A percentile compares a stretch with the other conserved stretches of the same genome.
Conservation (phyloP, 2,888 invertebrate genomes). For the Drosophila hamatofila region DNA sequence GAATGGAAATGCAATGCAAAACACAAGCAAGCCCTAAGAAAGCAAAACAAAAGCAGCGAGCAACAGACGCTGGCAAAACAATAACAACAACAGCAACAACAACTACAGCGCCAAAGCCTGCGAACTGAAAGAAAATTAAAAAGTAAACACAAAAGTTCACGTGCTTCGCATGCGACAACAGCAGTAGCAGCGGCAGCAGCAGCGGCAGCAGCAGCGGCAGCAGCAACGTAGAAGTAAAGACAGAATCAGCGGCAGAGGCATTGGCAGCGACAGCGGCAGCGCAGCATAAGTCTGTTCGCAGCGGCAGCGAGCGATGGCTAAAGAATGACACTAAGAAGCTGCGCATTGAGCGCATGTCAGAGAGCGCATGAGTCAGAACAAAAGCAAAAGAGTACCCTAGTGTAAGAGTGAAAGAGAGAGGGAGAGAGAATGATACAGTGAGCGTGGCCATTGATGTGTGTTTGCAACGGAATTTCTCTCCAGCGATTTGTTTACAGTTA, state of each 20-base stretch:
- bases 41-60: slow-evolving; percentile 55
- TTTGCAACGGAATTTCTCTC: slow-evolving; percentile 65
- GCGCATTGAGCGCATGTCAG: slow-evolving; percentile 43
- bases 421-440: neutral
- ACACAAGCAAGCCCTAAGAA: slow-evolving; percentile 42
- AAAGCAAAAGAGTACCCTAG: slow-evolving; percentile 15
- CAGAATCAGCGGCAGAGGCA: neutral
- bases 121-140: slow-evolving; percentile 68
- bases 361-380: slow-evolving; percentile 51
- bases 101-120: slow-evolving; percentile 35
- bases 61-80: slow-evolving; percentile 49
- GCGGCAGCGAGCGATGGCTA: slow-evolving; percentile 1
- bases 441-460: slow-evolving; percentile 23
- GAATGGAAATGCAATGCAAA: slow-evolving; percentile 69
- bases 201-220: slow-evolving; percentile 8
- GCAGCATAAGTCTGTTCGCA: slow-evolving; percentile 9
- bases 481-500: slow-evolving; percentile 69
- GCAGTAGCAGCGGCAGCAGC: neutral
- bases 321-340: slow-evolving; percentile 42
- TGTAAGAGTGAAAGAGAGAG: slow-evolving; percentile 5
- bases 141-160: slow-evolving; percentile 80
- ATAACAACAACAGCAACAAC: slow-evolving; percentile 27
- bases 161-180: slow-evolving; percentile 62
- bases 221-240: slow-evolving; percentile 36
- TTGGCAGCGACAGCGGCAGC: neutral